Percentiles rank a stretch among this genome's conserved stretches.
phyloP scores from a whole-genome alignment of 1,140 invertebrate species.

The Brachionus rubens region DNA sequence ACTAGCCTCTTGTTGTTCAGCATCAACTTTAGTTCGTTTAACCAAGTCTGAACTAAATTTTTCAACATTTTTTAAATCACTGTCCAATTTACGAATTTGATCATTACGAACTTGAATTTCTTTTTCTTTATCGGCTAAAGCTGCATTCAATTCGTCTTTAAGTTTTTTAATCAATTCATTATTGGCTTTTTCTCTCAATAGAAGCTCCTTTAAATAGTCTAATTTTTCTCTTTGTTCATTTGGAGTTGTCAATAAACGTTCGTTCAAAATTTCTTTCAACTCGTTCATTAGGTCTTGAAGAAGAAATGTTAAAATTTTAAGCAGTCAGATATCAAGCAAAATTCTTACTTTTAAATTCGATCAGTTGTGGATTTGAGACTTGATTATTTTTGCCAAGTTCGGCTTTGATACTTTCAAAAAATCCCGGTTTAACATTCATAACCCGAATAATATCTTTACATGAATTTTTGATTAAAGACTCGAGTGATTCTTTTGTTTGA shows the following conservation, averaged over 20 bases:
- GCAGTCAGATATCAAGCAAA: not conserved
- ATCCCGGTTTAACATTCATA: not conserved
- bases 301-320: not conserved
- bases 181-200: slow-evolving; percentile 30
- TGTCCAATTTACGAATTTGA: slow-evolving; percentile 36
- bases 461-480: slow-evolving; percentile 33
- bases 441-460: slow-evolving; percentile 13
- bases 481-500: slow-evolving; percentile 19
- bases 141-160: not conserved
- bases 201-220: slow-evolving; percentile 40
- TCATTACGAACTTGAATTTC: slow-evolving; percentile 42
- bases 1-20: slow-evolving; percentile 41
- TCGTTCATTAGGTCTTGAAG: slow-evolving; percentile 26
- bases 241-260: slow-evolving; percentile 37
- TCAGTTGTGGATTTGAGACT: not conserved
- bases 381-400: slow-evolving; percentile 6
- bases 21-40: slow-evolving; percentile 41
- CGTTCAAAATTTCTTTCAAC: slow-evolving; percentile 28
- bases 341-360: slow-evolving; percentile 8
- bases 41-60: slow-evolving; percentile 30
- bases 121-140: slow-evolving; percentile 38
- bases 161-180: slow-evolving; percentile 30
- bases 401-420: slow-evolving; percentile 22
- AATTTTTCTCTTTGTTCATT: slow-evolving; percentile 43
- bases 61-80: slow-evolving; percentile 43